Conservation (phyloP, 2,888 invertebrate genomes). For the Folsomia candida region DNA sequence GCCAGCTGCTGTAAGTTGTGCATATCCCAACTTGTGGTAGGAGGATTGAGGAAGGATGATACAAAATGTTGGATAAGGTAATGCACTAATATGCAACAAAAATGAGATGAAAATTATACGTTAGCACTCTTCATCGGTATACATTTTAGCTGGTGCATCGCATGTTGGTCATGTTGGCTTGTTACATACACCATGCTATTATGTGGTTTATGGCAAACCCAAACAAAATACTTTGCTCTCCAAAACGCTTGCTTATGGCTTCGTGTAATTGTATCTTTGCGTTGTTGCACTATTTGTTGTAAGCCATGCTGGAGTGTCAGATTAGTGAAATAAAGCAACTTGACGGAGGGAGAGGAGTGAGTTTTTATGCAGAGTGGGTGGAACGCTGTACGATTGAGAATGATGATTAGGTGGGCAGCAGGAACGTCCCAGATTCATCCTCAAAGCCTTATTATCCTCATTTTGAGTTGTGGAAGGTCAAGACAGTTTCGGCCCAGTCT, state of each 20-base stretch:
- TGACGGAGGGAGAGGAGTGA: too few species aligned
- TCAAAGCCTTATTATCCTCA: not conserved
- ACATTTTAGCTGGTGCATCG: not conserved
- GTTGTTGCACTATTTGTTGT: not conserved
- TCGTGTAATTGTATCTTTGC: not conserved
- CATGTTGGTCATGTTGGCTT: not conserved
- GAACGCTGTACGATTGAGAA: slow-evolving; percentile 4
- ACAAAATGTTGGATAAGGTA: slow-evolving; percentile 11
- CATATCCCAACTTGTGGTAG: not conserved
- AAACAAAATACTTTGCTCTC: not conserved
- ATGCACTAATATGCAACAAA: slow-evolving; percentile 10
- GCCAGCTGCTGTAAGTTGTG: too few species aligned
- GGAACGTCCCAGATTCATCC: slow-evolving; percentile 10
- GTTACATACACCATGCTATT: not conserved
- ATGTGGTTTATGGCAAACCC: slow-evolving; percentile 11
- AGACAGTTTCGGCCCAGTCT: not conserved
- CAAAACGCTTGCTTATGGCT: not conserved
- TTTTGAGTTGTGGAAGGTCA: not conserved
- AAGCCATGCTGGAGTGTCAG: not conserved
- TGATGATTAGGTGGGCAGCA: slow-evolving; percentile 6
- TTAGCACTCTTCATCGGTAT: not conserved
- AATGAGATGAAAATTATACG: slow-evolving; percentile 17
- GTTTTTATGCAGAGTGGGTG: slow-evolving; percentile 3
- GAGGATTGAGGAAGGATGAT: not conserved
- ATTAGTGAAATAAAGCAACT: not conserved